Conservation (phyloP, 2,113 vertebrate genomes). For the Sitta europaea region DNA sequence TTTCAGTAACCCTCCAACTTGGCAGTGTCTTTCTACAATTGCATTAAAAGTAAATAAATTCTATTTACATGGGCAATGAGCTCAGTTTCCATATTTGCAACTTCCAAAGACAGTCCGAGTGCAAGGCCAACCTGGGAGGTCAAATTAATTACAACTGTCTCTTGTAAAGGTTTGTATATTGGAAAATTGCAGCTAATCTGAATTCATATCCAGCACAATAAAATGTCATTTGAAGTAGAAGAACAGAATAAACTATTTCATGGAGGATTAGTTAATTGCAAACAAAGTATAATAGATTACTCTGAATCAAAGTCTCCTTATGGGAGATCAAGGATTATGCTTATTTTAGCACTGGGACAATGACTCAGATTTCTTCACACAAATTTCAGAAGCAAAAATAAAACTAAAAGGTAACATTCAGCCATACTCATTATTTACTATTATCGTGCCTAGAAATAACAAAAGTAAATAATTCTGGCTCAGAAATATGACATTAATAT, state of each 20-base stretch:
- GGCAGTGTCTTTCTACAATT: neutral
- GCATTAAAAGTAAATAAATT: neutral
- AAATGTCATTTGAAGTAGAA: neutral
- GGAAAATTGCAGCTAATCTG: neutral
- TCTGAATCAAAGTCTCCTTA: neutral
- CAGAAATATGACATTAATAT: neutral
- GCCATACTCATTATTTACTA: neutral
- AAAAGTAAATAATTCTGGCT: neutral
- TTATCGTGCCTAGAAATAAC: neutral
- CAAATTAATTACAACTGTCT: slow-evolving; percentile 20
- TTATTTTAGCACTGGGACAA: neutral
- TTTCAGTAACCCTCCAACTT: neutral
- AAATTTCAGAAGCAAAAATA: neutral
- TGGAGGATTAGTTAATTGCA: neutral
- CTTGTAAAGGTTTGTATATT: neutral
- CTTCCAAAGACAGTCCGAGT: neutral
- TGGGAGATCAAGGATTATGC: neutral
- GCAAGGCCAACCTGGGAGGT: neutral
- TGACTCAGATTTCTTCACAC: neutral
- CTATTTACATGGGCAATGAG: neutral
- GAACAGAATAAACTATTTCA: neutral
- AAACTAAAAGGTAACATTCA: slow-evolving; percentile 6
- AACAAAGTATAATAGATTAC: neutral
- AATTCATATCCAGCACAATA: neutral
- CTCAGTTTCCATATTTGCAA: neutral